Base-by-base conservation (phyloP, 2,113 vertebrate species). In the Propithecus coquereli region DNA sequence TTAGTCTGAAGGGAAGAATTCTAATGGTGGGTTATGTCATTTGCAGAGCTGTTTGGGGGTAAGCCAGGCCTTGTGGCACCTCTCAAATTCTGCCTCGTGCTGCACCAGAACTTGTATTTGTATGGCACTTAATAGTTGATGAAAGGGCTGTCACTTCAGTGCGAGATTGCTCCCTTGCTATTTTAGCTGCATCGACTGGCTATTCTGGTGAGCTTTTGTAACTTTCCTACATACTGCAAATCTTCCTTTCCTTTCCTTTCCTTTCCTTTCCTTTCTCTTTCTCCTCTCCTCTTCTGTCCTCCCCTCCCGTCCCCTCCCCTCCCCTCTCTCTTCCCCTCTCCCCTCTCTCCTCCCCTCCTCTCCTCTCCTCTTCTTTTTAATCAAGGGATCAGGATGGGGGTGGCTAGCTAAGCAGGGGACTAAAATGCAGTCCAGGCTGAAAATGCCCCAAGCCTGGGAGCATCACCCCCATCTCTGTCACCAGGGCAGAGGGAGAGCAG, bases 231-330 rank as follows among this genome's bases (percentile, higher is more conserved):
- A 80, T 59, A 45, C 10, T 11, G 16, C 47, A 27, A 61, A 54
- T 52, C 14, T 4, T 52, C 37, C 43, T 66, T 23, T 20, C 74
- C 20, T 54, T 80, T n/a, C 8, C 34, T 2, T n/a, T 25, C 34
- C 25, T 16, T 14, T 2, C 10, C 9, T 34, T 59, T 23, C 5
- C n/a, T 30, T 74, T 5, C 68, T 9, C 9, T 25, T 12, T 22
- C 12, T 11, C 8, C 22, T 23, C 20, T 2, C 0, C 2, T 2
- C 45, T 0, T 5, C 61, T 14, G 11, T 14, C 40, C 37, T 8
- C 25, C 54, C 6, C 73, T 27, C 45, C 45, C 3, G 3, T 27
- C 20, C 11, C 30, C 12, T 25, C 10, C 5, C 32, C 6, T 0
- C 0, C 13, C 5, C 18, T 61, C 18, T 22, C 16, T 11, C 12